Evolutionary conservation across 2,797 vertebrate genomes (phyloP), one percentile per base, ranked within the genome.

Genomic region (Coregonus suidteri): DNA sequence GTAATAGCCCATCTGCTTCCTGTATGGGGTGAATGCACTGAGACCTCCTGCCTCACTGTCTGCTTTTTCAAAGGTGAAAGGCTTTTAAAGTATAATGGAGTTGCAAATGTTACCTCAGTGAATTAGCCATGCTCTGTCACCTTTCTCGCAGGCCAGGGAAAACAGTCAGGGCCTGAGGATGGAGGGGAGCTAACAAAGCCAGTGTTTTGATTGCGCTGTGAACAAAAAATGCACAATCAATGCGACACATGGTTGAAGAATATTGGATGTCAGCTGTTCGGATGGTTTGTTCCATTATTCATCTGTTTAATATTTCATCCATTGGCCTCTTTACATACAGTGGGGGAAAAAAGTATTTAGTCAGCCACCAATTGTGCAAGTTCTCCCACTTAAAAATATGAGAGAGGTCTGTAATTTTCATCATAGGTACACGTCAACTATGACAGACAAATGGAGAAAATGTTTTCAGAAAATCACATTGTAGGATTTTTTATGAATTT

Each of bases 61-160:
- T 80, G 77, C 20, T 41, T 73, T 79, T 79, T 54, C 31, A 82
- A 82, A 83, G 78, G 81, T 79, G 75, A 82, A 83, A 79, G 75
- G 75, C 81, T 82, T 86, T 82, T 75, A 83, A 80, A 65, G 54
- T 76, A 62, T 75, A 75, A 82, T 76, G 62, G 64, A 77, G 75
- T 65, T 47, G 5, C 52, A 80, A 86, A 81, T 69, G 75, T 75
- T 81, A 79, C 66, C 53, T 80, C 18, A 66, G 35, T 77, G 71
- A 82, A 64, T 78, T 81, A 76, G 76, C 83, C 72, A 78, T 81
- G 81, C 76, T 51, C 75, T 59, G 73, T 76, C 81, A 80, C 66
- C 78, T 83, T 86, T 74, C 70, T 76, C 66, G 25, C 64, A 66
- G 66, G 18, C n/a, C 30, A 4, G 15, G n/a, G 73, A 71, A 68